Conservation (phyloP, 2,888 invertebrate species). For the Vannuccia rotundouncinata region DNA sequence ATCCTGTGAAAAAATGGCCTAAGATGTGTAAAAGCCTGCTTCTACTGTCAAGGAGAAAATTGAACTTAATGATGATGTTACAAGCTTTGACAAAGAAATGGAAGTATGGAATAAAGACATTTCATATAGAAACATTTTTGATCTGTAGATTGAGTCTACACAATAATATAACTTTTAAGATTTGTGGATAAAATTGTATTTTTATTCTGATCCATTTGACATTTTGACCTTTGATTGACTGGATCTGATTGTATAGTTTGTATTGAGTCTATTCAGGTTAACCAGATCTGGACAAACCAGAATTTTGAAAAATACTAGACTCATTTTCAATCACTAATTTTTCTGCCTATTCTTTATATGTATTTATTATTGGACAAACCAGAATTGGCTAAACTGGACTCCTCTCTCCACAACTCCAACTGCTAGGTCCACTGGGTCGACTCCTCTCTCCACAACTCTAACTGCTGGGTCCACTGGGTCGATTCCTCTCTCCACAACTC, state of each 20-base stretch:
- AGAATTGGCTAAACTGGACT: too few relatives aligned
- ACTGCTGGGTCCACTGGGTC: too few relatives aligned
- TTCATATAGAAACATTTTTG: slow-evolving; percentile 29
- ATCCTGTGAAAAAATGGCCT: slow-evolving; percentile 28
- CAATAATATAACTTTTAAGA: slow-evolving; percentile 8
- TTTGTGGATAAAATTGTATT: not conserved
- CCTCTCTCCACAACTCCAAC: too few relatives aligned
- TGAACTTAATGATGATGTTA: slow-evolving; percentile 14
- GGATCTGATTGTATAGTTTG: slow-evolving; percentile 7
- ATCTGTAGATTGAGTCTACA: slow-evolving; percentile 10
- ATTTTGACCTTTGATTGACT: slow-evolving; percentile 9
- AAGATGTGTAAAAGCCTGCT: slow-evolving; percentile 21
- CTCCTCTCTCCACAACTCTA: too few relatives aligned
- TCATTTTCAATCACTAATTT: too few relatives aligned
- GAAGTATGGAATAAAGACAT: slow-evolving; percentile 13
- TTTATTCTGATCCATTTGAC: not conserved
- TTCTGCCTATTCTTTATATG: too few relatives aligned
- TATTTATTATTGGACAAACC: too few relatives aligned
- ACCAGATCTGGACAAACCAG: too few relatives aligned
- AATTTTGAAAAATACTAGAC: too few relatives aligned
- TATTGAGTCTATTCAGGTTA: too few relatives aligned
- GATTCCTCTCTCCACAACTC: too few relatives aligned
- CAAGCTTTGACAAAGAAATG: slow-evolving; percentile 13
- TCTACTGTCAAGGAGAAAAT: slow-evolving; percentile 25
- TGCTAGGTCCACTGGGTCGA: too few relatives aligned